These are phyloP conservation scores for Orgyia antiqua DNA, from an alignment of 2,888 invertebrate genomes.

Conservation along the genomic window DNA sequence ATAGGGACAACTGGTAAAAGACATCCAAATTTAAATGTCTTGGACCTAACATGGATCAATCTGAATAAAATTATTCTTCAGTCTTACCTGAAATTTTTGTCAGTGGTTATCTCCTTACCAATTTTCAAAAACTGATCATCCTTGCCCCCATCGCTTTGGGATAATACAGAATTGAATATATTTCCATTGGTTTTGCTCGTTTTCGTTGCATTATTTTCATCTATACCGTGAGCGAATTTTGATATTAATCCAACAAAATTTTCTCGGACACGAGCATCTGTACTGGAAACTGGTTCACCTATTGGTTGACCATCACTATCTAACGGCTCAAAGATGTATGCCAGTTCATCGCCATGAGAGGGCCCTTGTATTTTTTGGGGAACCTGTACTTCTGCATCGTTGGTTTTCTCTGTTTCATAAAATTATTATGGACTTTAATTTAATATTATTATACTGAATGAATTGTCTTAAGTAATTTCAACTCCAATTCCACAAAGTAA, in stretches of 20 bases:
- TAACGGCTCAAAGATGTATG: slow-evolving; percentile 83
- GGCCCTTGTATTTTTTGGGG: slow-evolving; percentile 49
- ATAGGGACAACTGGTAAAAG: not conserved
- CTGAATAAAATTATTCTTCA: not conserved
- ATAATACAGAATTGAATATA: slow-evolving; percentile 8
- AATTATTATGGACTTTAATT: too few species aligned
- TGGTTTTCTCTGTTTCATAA: slow-evolving; percentile 22
- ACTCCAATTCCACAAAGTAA: too few species aligned
- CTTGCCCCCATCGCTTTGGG: slow-evolving; percentile 4
- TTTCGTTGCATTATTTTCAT: slow-evolving; percentile 24
- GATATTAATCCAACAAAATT: slow-evolving; percentile 82
- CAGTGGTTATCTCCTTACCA: slow-evolving; percentile 39
- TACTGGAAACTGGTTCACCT: slow-evolving; percentile 51
- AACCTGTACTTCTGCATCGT: slow-evolving; percentile 12
- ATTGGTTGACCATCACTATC: slow-evolving; percentile 79
- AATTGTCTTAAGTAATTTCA: not conserved
- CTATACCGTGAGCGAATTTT: slow-evolving; percentile 79
- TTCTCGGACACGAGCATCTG: slow-evolving; percentile 81
- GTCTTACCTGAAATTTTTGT: slow-evolving; percentile 59
- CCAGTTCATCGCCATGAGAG: slow-evolving; percentile 85
- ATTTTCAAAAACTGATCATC: slow-evolving; percentile 52
- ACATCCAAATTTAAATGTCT: too few species aligned
- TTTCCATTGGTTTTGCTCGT: slow-evolving; percentile 1
- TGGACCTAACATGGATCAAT: too few species aligned
- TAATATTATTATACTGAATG: not conserved